Evolutionary conservation across 2,113 vertebrate genomes (phyloP), one percentile per base, ranked within the genome.

Genomic region (Mus musculus): DNA sequence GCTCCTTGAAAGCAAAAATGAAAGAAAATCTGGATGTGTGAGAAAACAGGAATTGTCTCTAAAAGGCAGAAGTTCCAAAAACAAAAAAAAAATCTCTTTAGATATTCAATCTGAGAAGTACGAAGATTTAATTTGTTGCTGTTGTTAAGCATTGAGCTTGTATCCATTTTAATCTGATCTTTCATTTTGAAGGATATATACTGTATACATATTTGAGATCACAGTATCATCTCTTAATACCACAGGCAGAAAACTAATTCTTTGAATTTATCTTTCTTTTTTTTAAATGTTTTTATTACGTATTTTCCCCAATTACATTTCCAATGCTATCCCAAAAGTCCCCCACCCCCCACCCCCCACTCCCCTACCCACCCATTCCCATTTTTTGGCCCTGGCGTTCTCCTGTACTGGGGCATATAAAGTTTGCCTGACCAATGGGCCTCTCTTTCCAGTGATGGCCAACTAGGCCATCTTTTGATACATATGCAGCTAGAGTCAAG

Each of bases 41-140:
- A n/a, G 90, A 90, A 87, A 59, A 97, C 69, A 42, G 54, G 67
- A 94, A 94, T 69, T 81, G 1, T 93, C 80, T 96, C 89, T 72
- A 59, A 91, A 94, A 54, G 82, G 89, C 5, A 98, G 93, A 80
- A 75, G 93, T 97, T 97, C 95, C 69, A 93, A 95, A 94, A 12
- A 30, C 52, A 81, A n/a, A 42, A 42, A 42, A 88, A 93, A 94
- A 97, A 95, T 92, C 69, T 95, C 42, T 94, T 94, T 20, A 30
- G 30, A 96, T 96, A 59, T 91, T 95, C 36, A 95, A 24, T 95
- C 86, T 77, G 2, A 28, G 2, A 28, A 24, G 81, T 26, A 1
- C 42, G 42, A 95, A 49, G 61, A 16, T 92, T 94, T 96, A 95
- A n/a, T 94, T 91, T 82, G 72, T 69, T 69, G 30, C 26, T 89